Percentiles rank a stretch among this genome's conserved stretches.
Conservation (phyloP, 2,888 invertebrate genomes). For the Pardosa pseudoannulata region DNA sequence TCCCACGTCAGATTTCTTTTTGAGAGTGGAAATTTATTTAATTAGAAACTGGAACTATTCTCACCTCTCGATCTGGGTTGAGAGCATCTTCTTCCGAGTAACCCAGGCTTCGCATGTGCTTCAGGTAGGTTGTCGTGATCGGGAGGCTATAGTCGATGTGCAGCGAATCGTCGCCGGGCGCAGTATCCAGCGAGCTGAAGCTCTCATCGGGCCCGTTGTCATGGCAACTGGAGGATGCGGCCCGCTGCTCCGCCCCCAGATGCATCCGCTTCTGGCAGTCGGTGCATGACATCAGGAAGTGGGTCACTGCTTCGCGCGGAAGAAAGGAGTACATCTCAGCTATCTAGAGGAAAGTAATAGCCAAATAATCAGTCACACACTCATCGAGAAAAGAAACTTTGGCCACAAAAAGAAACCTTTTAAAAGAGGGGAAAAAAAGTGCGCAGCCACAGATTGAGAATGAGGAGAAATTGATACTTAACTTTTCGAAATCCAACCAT, state of each 20-base stretch:
- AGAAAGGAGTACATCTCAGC: constrained; percentile 97
- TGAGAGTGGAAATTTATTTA: background rate
- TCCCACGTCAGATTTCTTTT: background rate
- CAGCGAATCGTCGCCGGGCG: constrained; percentile 76
- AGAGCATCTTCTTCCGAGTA: constrained; percentile 71
- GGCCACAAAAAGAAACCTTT: no score
- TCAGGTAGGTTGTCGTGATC: constrained; percentile 92
- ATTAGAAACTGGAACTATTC: constrained; percentile 11
- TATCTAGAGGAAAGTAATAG: constrained; percentile 85
- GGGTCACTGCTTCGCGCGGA: constrained; percentile 96
- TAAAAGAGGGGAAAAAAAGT: no score
- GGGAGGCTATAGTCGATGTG: constrained; percentile 89
- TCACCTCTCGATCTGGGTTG: constrained; percentile 68
- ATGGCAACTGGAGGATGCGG: constrained; percentile 38
- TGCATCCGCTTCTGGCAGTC: constrained; percentile 88
- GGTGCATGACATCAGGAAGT: constrained; percentile 94
- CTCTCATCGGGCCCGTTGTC: constrained; percentile 73
- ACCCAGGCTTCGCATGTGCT: constrained; percentile 87
- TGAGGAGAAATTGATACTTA: no score
- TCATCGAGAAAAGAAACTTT: no score
- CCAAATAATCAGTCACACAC: no score
- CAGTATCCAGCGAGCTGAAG: constrained; percentile 76
- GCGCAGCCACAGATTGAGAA: no score
- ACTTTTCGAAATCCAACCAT: no score
- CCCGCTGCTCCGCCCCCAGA: constrained; percentile 57